Evolutionary conservation across 2,797 vertebrate species (phyloP), one percentile per base, ranked within the genome.

Genomic region (Taeniopygia guttata): DNA sequence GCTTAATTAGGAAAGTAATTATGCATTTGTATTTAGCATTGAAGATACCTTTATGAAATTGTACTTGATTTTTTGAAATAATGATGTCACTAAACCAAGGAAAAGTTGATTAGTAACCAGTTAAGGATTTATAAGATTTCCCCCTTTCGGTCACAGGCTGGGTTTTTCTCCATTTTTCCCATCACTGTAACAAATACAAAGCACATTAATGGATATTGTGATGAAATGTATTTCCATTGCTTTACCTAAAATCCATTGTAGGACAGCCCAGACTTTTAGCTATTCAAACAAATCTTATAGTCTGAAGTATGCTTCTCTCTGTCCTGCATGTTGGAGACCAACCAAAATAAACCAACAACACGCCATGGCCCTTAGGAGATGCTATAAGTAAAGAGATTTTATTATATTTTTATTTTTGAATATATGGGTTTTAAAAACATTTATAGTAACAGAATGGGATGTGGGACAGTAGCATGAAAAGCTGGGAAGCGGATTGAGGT

Each of bases 361-460:
- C 0, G 0, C 20, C 26, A 64, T 11, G 38, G 16, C 30, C 20
- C 43, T 43, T n/a, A 52, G 55, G 20, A 63, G 1, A 7, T 48
- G 9, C 43, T 34, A 6, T 15, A 38, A 14, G 6, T 34, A 22
- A 92, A 66, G 5, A 51, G 20, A 36, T 54, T 49, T 45, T 43
- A 36, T 80, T 54, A 8, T 9, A 21, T 38, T 87, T 74, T 74
- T 56, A 11, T 52, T 69, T 56, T 58, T 51, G 5, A 74, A 67
- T 85, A 63, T 7, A 30, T 13, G 2, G 1, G 1, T 11, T 70
- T 63, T 15, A 21, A 40, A 90, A 87, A 49, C 16, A 54, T 70
- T 69, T 80, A 16, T 15, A 81, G 21, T 38, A 83, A 66, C 18
- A 25, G 13, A 82, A 43, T 34, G 38, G 34, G 55, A 77, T 54